Percentiles rank a stretch among this genome's conserved stretches.
Conservation (phyloP, 30 jellyfish, hydroid and myxozoan genomes). For the Aurelia sp. region DNA sequence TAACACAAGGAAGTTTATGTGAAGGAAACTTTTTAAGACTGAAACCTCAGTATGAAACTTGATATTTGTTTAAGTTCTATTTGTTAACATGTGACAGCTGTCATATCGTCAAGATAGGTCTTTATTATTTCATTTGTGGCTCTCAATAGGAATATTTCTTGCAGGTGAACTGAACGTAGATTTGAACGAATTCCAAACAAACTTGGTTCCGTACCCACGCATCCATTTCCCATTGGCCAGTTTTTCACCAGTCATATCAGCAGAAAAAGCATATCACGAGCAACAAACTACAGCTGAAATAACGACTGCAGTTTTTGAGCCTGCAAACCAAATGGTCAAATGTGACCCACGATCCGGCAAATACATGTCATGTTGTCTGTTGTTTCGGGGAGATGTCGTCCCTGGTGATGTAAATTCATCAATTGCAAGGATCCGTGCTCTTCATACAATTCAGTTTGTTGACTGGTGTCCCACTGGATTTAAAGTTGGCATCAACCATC, state of each 20-base stretch:
- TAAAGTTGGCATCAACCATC: conserved; percentile 89
- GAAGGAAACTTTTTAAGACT: no score
- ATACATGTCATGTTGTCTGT: conserved; percentile 96
- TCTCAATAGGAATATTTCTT: not conserved
- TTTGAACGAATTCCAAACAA: conserved; percentile 93
- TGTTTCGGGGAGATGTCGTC: conserved; percentile 93
- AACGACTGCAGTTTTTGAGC: conserved; percentile 84
- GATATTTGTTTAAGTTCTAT: no score
- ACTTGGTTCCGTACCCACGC: conserved; percentile 94
- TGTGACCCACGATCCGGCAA: conserved; percentile 92
- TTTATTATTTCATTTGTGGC: no score
- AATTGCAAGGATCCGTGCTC: conserved; percentile 79
- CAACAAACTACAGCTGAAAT: conserved; percentile 76
- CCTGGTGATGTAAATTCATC: conserved; percentile 97
- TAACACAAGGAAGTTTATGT: no score
- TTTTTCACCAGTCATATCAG: conserved; percentile 92
- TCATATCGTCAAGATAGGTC: no score
- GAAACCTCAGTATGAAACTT: no score
- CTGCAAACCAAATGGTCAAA: conserved; percentile 89
- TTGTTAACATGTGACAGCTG: no score
- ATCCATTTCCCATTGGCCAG: conserved; percentile 97
- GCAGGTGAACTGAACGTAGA: conserved; percentile 95
- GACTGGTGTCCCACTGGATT: conserved; percentile 96
- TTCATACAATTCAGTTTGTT: conserved; percentile 80
- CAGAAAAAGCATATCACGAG: conserved; percentile 92